Evolutionary conservation across 2,888 invertebrate species (phyloP), one percentile per base, ranked within the genome.

Genomic region (Melanchra persicariae): DNA sequence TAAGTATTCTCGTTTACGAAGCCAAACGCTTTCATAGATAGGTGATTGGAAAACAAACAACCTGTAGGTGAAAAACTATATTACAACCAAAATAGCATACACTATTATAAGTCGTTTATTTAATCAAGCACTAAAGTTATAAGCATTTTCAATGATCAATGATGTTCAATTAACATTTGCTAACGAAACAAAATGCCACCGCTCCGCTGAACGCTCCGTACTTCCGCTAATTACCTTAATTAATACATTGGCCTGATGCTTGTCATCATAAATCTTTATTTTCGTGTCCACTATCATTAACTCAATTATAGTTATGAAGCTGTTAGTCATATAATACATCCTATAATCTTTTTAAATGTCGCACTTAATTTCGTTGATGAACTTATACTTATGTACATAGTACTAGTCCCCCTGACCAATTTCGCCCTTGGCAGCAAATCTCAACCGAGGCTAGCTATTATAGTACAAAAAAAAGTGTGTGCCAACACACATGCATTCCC

Each of bases 141-240:
- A 54, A 30, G 19, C 19, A 19, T 10, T 9, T 43, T n/a, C 7
- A 60, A n/a, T 62, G 6, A 65, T 60, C 7, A 26, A 58, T 40
- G 45, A 54, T 22, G n/a, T 57, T 43, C 24, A 61, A 63, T 68
- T 60, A 64, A 60, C 22, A 60, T 60, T 57, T 69, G 49, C 24
- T 24, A 45, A 49, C 17, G 34, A 60, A 65, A 55, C 51, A 54
- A 63, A 61, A 58, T 65, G 54, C 63, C 37, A 9, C 47, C 26
- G 43, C 43, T 49, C 54, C 65, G 55, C 45, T 34, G 62, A 60
- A 58, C 65, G 68, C 51, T 49, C 61, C 17, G 55, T 47, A 51
- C 79, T 77, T 70, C 58, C 72, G 72, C 74, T 85, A 74, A 83
- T 85, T 77, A 85, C 55, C 10, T 80, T 74, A 77, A 77, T 77